Evolutionary conservation across 2,888 invertebrate species (phyloP).

Genomic region (Cheilosia impressa): DNA sequence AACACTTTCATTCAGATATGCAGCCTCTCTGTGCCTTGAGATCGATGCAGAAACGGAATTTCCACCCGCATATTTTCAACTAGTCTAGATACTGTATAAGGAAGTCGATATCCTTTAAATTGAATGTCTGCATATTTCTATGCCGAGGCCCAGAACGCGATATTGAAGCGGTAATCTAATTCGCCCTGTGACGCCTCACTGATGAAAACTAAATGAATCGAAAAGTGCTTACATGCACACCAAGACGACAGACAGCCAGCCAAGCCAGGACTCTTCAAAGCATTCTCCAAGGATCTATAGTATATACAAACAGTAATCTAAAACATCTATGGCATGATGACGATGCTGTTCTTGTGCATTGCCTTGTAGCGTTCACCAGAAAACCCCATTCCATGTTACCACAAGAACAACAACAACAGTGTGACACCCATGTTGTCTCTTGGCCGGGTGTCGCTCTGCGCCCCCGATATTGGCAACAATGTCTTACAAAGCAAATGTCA

Average conservation of each 20-base stretch:
- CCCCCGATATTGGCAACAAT: constrained; percentile 71
- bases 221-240: constrained; percentile 54
- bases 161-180: constrained; percentile 58
- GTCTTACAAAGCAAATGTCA: constrained; percentile 71
- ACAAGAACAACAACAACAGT: constrained; percentile 68
- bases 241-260: constrained; percentile 42
- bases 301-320: constrained; percentile 56
- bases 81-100: neutral
- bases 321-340: constrained; percentile 51
- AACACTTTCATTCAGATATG: too few relatives aligned
- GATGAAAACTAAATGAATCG: constrained; percentile 74
- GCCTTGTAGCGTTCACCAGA: constrained; percentile 59
- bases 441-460: constrained; percentile 60
- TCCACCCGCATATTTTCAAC: too few relatives aligned
- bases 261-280: neutral
- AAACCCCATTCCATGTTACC: constrained; percentile 34
- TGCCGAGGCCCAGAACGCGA: constrained; percentile 19
- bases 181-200: constrained; percentile 62
- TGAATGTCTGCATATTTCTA: constrained; percentile 38
- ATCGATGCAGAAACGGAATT: too few relatives aligned
- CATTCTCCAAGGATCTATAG: constrained; percentile 38
- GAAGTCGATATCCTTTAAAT: neutral
- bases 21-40: too few relatives aligned
- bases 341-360: constrained; percentile 52
- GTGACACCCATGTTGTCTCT: constrained; percentile 64